Evolutionary conservation across 1,140 invertebrate genomes (phyloP).

Genomic region (Halesus radiatus): DNA sequence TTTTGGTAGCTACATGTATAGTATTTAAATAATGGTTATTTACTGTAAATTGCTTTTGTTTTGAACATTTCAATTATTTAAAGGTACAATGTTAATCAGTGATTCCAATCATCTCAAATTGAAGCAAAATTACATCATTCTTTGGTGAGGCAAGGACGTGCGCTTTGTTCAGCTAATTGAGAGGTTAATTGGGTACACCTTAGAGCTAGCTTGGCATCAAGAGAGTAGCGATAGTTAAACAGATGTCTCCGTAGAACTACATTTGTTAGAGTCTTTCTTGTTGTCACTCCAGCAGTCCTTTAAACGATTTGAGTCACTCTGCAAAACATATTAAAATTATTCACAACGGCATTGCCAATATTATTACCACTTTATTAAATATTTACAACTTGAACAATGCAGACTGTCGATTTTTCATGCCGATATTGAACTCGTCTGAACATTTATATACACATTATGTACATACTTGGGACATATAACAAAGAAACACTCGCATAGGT

Average conservation of each 20-base stretch:
- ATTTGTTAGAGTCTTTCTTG: slow-evolving; percentile 54
- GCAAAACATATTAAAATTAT: slow-evolving; percentile 40
- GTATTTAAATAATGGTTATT: too few species aligned
- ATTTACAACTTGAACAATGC: background rate
- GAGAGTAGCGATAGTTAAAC: slow-evolving; percentile 39
- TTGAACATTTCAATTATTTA: too few species aligned
- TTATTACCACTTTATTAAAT: background rate
- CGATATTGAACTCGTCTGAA: background rate
- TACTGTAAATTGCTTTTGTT: too few species aligned
- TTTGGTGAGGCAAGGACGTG: too few species aligned
- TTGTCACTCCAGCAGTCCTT: slow-evolving; percentile 56
- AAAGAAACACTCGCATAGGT: too few species aligned
- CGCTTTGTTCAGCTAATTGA: background rate
- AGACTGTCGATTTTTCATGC: background rate
- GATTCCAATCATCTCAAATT: too few species aligned
- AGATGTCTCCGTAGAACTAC: slow-evolving; percentile 53
- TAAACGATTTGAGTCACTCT: slow-evolving; percentile 53
- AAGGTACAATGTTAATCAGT: too few species aligned
- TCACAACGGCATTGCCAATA: background rate
- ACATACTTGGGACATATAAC: too few species aligned
- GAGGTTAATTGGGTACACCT: background rate
- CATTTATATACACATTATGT: too few species aligned
- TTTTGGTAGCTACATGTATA: too few species aligned
- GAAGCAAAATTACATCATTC: background rate
- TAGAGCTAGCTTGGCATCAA: background rate